Conservation (phyloP, 1,140 invertebrate genomes). For the Pseudomyrmex dendroicus region DNA sequence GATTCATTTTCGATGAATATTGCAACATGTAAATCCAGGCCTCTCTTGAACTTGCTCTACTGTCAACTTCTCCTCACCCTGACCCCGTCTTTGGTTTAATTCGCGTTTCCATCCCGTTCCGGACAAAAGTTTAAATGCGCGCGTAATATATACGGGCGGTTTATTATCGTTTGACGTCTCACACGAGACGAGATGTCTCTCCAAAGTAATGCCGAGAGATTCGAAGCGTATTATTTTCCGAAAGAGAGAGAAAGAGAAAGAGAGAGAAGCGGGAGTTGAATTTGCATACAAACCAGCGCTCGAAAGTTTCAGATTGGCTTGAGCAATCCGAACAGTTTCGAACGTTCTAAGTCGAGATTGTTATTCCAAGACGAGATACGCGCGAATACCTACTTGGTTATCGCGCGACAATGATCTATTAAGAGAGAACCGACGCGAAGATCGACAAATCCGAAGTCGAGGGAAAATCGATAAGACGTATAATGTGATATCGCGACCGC, state of each 20-base stretch:
- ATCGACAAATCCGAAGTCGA: not conserved
- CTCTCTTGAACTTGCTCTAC: slow-evolving; percentile 70
- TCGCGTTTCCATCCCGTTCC: slow-evolving; percentile 2
- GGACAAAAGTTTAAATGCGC: slow-evolving; percentile 7
- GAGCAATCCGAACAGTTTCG: not conserved
- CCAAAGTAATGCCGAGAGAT: not conserved
- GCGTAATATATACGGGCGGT: not conserved
- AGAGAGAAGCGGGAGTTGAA: not conserved
- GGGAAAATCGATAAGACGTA: not conserved
- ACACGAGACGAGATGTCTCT: slow-evolving; percentile 8
- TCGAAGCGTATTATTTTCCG: not conserved
- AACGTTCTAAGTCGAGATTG: no score
- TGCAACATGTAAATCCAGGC: slow-evolving; percentile 76
- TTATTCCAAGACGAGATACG: no score
- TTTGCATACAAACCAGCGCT: slow-evolving; percentile 7
- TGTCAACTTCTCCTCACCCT: slow-evolving; percentile 29
- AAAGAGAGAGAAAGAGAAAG: no score
- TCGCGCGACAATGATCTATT: no score
- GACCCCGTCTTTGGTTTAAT: not conserved
- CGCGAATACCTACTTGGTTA: no score
- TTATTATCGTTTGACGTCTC: slow-evolving; percentile 38
- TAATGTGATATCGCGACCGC: slow-evolving; percentile 15
- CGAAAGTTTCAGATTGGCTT: not conserved
- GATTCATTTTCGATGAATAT: slow-evolving; percentile 75
- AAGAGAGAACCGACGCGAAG: not conserved